phyloP scores from a whole-genome alignment of 1,140 invertebrate species.

The Micrasema minimum region DNA sequence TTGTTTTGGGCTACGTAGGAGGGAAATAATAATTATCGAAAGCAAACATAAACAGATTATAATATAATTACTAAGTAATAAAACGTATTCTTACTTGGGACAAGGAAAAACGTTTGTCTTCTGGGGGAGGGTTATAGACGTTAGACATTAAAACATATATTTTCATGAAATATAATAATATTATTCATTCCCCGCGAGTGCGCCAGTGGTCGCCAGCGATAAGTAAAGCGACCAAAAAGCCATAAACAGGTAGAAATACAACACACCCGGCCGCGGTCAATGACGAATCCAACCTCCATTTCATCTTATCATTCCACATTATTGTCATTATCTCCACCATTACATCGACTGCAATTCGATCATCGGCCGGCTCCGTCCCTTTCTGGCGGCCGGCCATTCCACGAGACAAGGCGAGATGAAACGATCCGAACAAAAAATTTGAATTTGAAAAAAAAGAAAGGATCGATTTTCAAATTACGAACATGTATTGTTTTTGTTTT shows the following conservation, averaged over 20 bases:
- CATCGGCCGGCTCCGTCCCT: conserved; percentile 1
- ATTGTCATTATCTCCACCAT: conserved; percentile 51
- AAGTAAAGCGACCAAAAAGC: conserved; percentile 51
- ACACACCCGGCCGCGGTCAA: conserved; percentile 44
- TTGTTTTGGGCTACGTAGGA: too few species aligned
- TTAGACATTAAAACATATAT: too few species aligned
- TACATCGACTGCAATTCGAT: conserved; percentile 4
- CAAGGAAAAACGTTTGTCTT: too few species aligned
- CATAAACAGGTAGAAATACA: conserved; percentile 51
- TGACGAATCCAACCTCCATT: conserved; percentile 52
- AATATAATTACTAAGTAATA: too few species aligned
- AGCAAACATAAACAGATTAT: too few species aligned
- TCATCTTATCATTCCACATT: conserved; percentile 52
- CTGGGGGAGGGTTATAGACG: too few species aligned
- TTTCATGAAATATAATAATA: too few species aligned
- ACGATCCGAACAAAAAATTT: neutral
- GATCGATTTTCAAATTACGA: neutral
- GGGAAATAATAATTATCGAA: too few species aligned
- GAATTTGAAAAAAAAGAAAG: conserved; percentile 1
- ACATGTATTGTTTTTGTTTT: too few species aligned
- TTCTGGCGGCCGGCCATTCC: neutral
- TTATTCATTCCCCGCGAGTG: too few species aligned
- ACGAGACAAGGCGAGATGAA: neutral
- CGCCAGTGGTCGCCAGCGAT: conserved; percentile 21
- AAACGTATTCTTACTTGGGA: too few species aligned